phyloP scores from a whole-genome alignment of 2,113 vertebrate species.

The Plectropomus leopardus region DNA sequence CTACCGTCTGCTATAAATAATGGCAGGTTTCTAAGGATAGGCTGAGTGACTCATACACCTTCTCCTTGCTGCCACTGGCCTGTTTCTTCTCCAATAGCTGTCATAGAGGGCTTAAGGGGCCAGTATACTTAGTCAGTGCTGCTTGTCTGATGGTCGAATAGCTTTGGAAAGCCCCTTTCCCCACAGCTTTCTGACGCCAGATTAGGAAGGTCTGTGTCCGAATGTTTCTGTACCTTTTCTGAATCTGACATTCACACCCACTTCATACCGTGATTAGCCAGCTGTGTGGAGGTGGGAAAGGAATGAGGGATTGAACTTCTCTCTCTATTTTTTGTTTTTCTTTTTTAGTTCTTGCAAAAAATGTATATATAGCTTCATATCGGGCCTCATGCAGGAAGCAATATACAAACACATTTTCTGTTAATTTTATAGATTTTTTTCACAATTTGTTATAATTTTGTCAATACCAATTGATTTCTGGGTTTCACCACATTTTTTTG shows the following conservation, averaged over 20 bases:
- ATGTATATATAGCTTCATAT: too few species aligned
- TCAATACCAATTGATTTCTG: too few species aligned
- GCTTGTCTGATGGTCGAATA: slow-evolving; percentile 15
- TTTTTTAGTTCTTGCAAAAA: too few species aligned
- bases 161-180: slow-evolving; percentile 9
- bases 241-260: slow-evolving; percentile 4
- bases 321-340: neutral
- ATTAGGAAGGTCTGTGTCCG: neutral
- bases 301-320: neutral
- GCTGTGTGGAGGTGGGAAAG: neutral
- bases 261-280: neutral
- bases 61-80: slow-evolving; percentile 62
- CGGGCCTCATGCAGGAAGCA: too few species aligned
- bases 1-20: slow-evolving; percentile 75
- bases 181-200: neutral
- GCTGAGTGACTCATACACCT: slow-evolving; percentile 71
- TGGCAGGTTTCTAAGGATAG: slow-evolving; percentile 79
- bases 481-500: too few species aligned
- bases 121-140: slow-evolving; percentile 3
- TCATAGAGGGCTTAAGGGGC: slow-evolving; percentile 44
- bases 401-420: too few species aligned
- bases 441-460: too few species aligned
- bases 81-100: slow-evolving; percentile 63
- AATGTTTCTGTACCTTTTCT: neutral
- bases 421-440: too few species aligned